Base-by-base conservation (phyloP, 2,888 invertebrate species). In the Pachydiplax longipennis region DNA sequence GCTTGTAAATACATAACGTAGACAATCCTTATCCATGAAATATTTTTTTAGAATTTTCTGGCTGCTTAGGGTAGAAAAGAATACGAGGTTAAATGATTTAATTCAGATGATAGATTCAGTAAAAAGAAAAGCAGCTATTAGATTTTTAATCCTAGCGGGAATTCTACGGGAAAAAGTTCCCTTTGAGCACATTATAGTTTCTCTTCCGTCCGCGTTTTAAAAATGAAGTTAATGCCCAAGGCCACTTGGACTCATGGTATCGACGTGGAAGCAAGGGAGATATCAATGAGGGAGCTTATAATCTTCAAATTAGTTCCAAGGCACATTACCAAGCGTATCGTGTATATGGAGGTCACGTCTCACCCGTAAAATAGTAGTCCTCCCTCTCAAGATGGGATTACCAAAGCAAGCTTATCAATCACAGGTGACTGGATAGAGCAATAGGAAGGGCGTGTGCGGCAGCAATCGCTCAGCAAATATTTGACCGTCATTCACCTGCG, bases 401-500 rank as follows among this genome's bases (percentile, higher is more conserved):
- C 31, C 25, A 73, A 73, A 31, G 73, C 31, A 73, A 73, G 73
- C 73, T 73, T 73, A 73, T 73, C 73, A 73, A 73, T 73, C 73
- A 73, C 73, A 25, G 73, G 73, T 73, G 73, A 31, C 73, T 73
- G 73, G 25, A 31, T 13, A 73, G 73, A 73, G 73, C 25, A 25
- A 31, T 73, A 73, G 73, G 73, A 73, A 73, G 25, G 73, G 73
- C 25, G n/a, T 2, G 65, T 5, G 65, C 83, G 58, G 35, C 22
- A 22, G n/a, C 65, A 40, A 61, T 87, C 87, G 87, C 61, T 37
- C 61, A 2, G 87, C 61, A 87, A 87, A 87, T 61, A 87, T 87
- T 87, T 87, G 37, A 37, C 61, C 87, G 58, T 65, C 87, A 12
- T 61, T 61, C 87, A 87, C 87, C 87, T 87, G 87, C 37, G 87